Percentiles rank a stretch among this genome's conserved stretches.
phyloP scores from a whole-genome alignment of 2,797 vertebrate genomes.

The Microchirus variegatus region DNA sequence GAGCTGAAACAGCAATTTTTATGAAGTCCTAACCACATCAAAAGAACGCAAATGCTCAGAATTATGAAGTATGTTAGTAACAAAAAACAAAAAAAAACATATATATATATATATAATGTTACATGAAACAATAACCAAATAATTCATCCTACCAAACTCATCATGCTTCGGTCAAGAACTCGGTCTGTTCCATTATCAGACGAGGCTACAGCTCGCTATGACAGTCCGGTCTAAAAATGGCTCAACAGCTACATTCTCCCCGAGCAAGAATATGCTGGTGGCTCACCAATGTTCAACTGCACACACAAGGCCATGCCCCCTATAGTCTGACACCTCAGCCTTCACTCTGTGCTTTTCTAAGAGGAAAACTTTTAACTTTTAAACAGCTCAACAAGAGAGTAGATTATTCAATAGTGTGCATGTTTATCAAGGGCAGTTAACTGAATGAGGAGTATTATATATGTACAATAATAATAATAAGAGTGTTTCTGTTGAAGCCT shows the following conservation, averaged over 20 bases:
- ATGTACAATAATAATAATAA: too few relatives aligned
- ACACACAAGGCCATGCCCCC: conserved; percentile 60
- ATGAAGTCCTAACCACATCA: background rate
- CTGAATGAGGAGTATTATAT: too few relatives aligned
- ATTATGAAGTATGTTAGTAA: background rate
- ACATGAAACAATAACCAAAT: conserved; percentile 6
- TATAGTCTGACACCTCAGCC: conserved; percentile 46
- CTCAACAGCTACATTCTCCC: conserved; percentile 68
- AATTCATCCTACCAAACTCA: conserved; percentile 58
- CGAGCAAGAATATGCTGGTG: conserved; percentile 62
- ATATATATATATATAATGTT: conserved; percentile 10
- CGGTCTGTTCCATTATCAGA: conserved; percentile 69
- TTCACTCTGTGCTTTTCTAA: conserved; percentile 2
- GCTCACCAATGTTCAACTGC: conserved; percentile 67
- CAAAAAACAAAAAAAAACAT: conserved; percentile 6
- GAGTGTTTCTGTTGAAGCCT: too few relatives aligned
- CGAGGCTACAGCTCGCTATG: conserved; percentile 49
- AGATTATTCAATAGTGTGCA: background rate
- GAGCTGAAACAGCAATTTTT: background rate
- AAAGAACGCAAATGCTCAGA: conserved; percentile 5
- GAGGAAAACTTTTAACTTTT: conserved; percentile 5
- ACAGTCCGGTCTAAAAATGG: conserved; percentile 74
- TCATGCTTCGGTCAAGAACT: conserved; percentile 52
- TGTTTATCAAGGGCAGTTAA: background rate
- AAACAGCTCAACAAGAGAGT: background rate